phyloP scores from a whole-genome alignment of 2,113 vertebrate species.

The Urocitellus parryii region DNA sequence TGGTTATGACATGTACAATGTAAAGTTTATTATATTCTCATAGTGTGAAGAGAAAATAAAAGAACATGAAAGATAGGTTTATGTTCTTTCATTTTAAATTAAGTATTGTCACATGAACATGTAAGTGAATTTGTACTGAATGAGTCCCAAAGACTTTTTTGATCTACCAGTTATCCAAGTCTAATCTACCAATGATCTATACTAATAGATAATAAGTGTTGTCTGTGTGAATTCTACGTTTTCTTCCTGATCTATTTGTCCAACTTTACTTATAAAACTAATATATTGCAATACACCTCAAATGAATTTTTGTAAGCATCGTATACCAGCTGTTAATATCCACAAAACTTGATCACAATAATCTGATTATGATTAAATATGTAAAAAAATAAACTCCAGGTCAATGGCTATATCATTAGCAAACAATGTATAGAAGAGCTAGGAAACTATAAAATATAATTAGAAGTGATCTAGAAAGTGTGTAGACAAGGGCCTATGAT shows the following conservation, averaged over 20 bases:
- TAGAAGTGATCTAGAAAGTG: conserved; percentile 65
- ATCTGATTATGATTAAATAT: conserved; percentile 42
- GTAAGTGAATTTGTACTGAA: background rate
- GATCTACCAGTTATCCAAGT: background rate
- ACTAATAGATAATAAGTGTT: background rate
- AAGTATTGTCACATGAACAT: background rate
- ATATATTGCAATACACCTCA: background rate
- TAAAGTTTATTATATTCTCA: background rate
- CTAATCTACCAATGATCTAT: background rate
- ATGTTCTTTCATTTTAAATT: background rate
- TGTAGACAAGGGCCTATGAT: background rate
- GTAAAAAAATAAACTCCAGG: conserved; percentile 18
- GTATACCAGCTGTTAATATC: background rate
- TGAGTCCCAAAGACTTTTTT: background rate
- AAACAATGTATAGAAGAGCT: background rate
- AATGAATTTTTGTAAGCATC: background rate
- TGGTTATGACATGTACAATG: background rate
- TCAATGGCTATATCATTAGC: conserved; percentile 20
- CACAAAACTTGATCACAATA: background rate
- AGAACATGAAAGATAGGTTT: background rate
- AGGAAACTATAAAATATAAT: conserved; percentile 65
- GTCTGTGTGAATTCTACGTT: background rate
- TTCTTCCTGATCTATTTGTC: background rate
- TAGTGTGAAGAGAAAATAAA: background rate
- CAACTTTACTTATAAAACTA: background rate